Evolutionary conservation across 2,797 vertebrate genomes (phyloP), one percentile per base, ranked within the genome.

Genomic region (Lepus oiostolus): DNA sequence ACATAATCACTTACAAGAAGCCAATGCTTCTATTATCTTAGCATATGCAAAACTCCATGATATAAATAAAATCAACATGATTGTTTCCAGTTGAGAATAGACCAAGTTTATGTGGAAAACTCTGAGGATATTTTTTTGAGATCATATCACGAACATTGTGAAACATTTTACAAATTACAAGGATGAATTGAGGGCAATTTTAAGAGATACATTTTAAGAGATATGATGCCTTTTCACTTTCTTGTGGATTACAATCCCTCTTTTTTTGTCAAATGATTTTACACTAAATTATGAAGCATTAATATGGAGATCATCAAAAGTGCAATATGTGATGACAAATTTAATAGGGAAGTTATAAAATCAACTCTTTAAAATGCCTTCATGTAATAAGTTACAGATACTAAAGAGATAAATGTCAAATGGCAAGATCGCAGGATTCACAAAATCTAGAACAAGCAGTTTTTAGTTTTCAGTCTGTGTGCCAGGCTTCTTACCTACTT

Each of bases 1-100:
- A 58, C 67, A 13, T 24, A 58, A 86, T 74, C 12, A 70, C 93
- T 96, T 94, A 35, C 32, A 89, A 80, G 17, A 85, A 88, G n/a
- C 22, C 32, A 10, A n/a, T 79, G 65, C 54, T 62, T 6, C 1
- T 72, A 52, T 91, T 90, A 79, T 1, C 52, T 88, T 63, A 77
- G 12, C 35, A 63, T 82, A 72, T 70, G 28, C 7, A 65, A 85
- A 88, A 85, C 5, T 60, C 85, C 7, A 67, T 93, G 19, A 65
- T 38, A 22, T 17, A 76, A 86, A 88, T 28, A 0, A 75, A 93
- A 86, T 80, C 28, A 95, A 38, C 47, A 32, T 79, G 50, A 81
- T 68, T 91, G 7, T 32, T 82, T 95, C 68, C 52, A 67, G 21
- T 3, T 93, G 72, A 92, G 32, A 72, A 70, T 60, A 85, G 30